phyloP scores from a whole-genome alignment of 53 echinoderm and acorn worm genomes.

The Paracentrotus lividus region DNA sequence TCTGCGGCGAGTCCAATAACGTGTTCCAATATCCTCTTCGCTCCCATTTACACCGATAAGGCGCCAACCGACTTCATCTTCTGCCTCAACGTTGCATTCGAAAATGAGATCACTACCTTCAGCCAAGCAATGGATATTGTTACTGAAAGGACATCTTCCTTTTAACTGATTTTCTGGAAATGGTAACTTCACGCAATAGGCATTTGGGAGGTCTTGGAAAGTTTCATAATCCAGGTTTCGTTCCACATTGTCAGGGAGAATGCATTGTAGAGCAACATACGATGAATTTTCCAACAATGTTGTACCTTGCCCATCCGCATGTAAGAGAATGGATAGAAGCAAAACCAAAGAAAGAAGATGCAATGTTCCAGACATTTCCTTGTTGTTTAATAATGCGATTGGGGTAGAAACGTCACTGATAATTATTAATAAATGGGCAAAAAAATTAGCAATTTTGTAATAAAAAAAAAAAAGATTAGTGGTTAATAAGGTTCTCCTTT shows the following conservation, averaged over 20 bases:
- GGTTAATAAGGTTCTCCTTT: no score
- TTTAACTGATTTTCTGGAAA: neutral
- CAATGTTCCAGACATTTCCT: neutral
- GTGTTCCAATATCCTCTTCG: neutral
- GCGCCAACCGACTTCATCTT: neutral
- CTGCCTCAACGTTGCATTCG: neutral
- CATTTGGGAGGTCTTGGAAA: neutral
- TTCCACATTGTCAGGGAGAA: neutral
- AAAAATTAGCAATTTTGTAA: no score
- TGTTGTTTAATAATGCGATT: no score
- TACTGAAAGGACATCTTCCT: neutral
- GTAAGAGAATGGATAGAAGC: neutral
- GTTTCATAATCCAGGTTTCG: neutral
- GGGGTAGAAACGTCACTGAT: no score
- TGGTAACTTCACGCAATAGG: neutral
- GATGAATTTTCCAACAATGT: neutral
- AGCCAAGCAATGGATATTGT: neutral
- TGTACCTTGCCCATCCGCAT: neutral
- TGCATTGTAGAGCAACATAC: neutral
- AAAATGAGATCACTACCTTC: conserved; percentile 2
- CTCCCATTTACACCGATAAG: neutral
- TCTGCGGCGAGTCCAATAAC: conserved; percentile 8
- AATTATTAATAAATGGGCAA: no score
- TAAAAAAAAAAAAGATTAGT: no score
- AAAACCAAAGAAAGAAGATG: neutral